A percentile compares a stretch with the other conserved stretches of the same genome.
Evolutionary conservation across 2,113 vertebrate species (phyloP).

Genomic region (Gnathonemus echidnorhynchus): DNA sequence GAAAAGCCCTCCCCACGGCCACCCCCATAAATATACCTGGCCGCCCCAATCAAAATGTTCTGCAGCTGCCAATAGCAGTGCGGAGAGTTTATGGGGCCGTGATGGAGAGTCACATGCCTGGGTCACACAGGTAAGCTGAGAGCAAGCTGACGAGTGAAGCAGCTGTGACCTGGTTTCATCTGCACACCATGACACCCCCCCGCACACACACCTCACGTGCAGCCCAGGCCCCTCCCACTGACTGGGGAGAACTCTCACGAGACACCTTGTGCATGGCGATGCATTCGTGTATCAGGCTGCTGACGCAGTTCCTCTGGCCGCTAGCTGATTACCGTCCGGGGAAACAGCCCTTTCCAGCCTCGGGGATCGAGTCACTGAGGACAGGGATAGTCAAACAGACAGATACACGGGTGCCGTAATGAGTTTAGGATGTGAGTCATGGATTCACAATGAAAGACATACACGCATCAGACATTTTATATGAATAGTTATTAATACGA

Average conservation of each 20-base stretch:
- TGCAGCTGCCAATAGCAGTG: neutral
- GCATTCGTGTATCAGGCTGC: neutral
- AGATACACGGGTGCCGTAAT: neutral
- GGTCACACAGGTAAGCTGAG: neutral
- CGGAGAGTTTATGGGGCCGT: neutral
- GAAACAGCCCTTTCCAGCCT: neutral
- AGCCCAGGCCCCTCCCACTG: neutral
- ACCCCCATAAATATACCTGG: neutral
- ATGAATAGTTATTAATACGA: neutral
- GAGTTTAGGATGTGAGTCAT: neutral
- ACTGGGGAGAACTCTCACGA: neutral
- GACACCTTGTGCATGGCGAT: neutral
- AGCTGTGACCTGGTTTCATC: neutral
- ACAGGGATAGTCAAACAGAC: neutral
- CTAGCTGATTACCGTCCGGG: neutral
- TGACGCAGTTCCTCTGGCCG: neutral
- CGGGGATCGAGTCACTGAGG: neutral
- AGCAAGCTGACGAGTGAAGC: neutral
- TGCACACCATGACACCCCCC: neutral
- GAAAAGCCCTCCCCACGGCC: neutral
- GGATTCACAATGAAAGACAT: neutral
- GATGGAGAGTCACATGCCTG: neutral
- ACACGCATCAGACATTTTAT: neutral
- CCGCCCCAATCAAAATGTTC: neutral
- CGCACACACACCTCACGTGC: no score